Base-by-base conservation (phyloP, 1,140 invertebrate genomes). In the Phymastichus coffea region DNA sequence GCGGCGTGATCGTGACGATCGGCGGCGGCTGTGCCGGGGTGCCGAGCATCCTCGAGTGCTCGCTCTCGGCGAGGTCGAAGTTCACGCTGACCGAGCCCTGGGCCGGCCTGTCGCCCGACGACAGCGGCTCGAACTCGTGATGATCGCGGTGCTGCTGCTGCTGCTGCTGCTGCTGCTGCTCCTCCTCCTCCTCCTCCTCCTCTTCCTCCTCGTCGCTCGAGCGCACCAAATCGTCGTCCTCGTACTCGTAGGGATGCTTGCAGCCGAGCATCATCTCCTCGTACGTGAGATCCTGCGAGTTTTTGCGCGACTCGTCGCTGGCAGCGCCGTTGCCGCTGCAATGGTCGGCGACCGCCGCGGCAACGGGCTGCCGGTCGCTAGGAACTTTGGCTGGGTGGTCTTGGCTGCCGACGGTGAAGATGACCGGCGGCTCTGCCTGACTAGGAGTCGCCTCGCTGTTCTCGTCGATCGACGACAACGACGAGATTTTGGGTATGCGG, bases 1-100 rank as follows among this genome's bases (percentile, higher is more conserved):
- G 77, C 0, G 83, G 83, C n/a, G 81, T 83, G n/a, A 76, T 70
- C 30, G 70, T 78, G 4, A 77, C 75, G 25, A 77, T 76, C 0
- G 80, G 79, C 1, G 76, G n/a, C 15, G 66, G 14, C 12, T 33
- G 28, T 1, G 57, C 7, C 70, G 60, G 2, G 66, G 43, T 1
- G 66, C 56, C 3, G 52, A n/a, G 17, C 38, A 7, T 33, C n/a
- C 37, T 40, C 37, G 37, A 15, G 4, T 37, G 17, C 10, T 47
- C 49, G 12, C 51, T n/a, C n/a, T n/a, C n/a, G n/a, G 28, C 23
- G 3, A 61, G 14, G 10, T 61, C 52, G 15, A 61, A 61, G 17
- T 61, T 55, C 8, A 61, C 58, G 26, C 58, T 61, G 14, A 54
- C 19, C 14, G 52, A 55, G 37, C 51, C 25, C 28, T 12, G 49